Evolutionary conservation across 2,113 vertebrate genomes (phyloP).

Genomic region (Peromyscus polionotus): DNA sequence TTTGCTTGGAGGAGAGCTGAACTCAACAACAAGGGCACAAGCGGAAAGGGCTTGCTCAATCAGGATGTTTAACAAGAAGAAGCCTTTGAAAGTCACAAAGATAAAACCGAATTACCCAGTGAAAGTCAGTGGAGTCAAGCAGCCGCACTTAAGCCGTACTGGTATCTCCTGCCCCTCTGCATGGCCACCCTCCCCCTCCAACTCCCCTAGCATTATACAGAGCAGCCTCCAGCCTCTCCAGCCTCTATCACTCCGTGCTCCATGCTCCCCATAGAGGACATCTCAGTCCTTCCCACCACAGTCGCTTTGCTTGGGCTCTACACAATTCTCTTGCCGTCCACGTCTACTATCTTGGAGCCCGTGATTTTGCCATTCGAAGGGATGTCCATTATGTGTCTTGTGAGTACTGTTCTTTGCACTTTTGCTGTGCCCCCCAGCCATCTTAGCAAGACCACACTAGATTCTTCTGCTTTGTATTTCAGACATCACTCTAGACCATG

Average conservation of each 20-base stretch:
- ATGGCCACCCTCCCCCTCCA: not conserved
- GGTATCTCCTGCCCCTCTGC: not conserved
- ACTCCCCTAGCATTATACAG: too few species aligned
- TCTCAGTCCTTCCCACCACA: not conserved
- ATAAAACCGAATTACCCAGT: not conserved
- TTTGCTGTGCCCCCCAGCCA: not conserved
- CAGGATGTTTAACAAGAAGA: conserved; percentile 35
- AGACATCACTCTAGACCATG: not conserved
- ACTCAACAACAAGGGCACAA: not conserved
- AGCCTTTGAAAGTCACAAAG: conserved; percentile 10
- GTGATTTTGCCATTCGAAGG: not conserved
- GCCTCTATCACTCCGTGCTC: not conserved
- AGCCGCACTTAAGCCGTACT: not conserved
- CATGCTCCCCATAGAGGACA: not conserved
- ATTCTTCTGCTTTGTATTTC: not conserved
- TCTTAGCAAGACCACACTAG: not conserved
- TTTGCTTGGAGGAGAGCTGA: not conserved
- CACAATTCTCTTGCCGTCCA: not conserved
- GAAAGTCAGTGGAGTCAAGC: conserved; percentile 24
- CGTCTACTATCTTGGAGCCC: not conserved
- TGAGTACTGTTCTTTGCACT: not conserved
- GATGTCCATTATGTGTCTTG: not conserved
- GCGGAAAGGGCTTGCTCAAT: not conserved
- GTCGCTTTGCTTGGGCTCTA: not conserved
- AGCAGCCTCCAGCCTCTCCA: not conserved